These are phyloP conservation scores for Leptopterna dolabrata DNA, from an alignment of 2,888 invertebrate genomes.

Conservation along the genomic window DNA sequence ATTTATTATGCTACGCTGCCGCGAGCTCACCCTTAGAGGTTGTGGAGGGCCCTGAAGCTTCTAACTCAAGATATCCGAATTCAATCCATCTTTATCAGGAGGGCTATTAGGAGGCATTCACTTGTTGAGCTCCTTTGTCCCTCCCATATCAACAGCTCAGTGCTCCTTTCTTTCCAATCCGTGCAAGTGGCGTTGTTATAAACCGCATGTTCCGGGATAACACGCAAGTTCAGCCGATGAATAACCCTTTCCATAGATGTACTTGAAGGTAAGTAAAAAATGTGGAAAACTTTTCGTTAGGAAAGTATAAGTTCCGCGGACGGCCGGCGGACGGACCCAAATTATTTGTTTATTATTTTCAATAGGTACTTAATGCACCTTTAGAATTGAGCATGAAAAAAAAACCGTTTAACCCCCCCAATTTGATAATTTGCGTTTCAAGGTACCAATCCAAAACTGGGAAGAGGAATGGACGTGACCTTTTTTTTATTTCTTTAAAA, in stretches of 20 bases:
- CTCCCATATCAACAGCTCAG: neutral
- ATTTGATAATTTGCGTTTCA: too few relatives aligned
- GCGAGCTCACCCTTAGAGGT: neutral
- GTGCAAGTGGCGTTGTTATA: neutral
- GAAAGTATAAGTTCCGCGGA: too few relatives aligned
- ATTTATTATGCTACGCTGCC: neutral
- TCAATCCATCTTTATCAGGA: slow-evolving; percentile 31
- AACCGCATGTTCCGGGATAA: neutral
- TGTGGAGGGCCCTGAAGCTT: neutral
- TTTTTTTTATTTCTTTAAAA: too few relatives aligned
- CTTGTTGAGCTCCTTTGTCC: slow-evolving; percentile 15
- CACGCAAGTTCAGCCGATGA: neutral
- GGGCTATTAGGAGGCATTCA: slow-evolving; percentile 32
- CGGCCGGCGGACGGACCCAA: too few relatives aligned
- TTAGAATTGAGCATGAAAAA: too few relatives aligned
- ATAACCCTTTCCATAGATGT: neutral
- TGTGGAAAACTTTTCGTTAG: too few relatives aligned
- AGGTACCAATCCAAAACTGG: too few relatives aligned
- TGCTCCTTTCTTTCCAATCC: neutral
- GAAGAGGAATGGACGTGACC: too few relatives aligned
- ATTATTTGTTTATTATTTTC: too few relatives aligned
- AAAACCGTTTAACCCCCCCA: too few relatives aligned
- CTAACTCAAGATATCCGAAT: slow-evolving; percentile 44
- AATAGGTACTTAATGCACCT: too few relatives aligned
- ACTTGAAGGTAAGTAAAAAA: neutral